Evolutionary conservation across 2,113 vertebrate genomes (phyloP).

Genomic region (Cairina moschata): DNA sequence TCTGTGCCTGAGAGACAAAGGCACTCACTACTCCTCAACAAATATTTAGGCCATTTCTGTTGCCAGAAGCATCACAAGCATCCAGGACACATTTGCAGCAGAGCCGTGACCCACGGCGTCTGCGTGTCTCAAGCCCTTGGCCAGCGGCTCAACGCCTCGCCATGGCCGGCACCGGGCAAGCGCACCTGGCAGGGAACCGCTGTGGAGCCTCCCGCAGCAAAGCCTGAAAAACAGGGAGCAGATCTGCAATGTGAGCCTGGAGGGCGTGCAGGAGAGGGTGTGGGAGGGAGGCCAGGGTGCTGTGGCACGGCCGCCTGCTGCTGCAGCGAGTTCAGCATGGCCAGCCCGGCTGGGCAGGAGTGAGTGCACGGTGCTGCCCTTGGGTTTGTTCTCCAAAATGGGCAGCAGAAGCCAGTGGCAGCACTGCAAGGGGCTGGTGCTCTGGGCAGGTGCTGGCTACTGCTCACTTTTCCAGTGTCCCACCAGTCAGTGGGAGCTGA

Average conservation of each 20-base stretch:
- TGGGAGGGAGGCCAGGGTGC: background rate
- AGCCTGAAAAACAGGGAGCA: accelerated
- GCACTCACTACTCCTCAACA: slow-evolving; percentile 18
- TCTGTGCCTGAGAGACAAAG: slow-evolving; percentile 55
- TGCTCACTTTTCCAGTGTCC: accelerated
- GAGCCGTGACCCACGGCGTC: background rate
- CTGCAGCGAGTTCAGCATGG: accelerated
- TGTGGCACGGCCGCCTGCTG: accelerated
- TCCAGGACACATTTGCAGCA: slow-evolving; percentile 14
- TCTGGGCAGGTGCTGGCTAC: background rate
- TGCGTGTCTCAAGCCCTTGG: background rate
- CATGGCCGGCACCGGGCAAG: background rate
- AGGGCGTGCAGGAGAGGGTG: background rate
- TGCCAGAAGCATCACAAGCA: slow-evolving; percentile 32
- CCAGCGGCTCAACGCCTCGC: background rate
- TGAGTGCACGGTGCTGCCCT: background rate
- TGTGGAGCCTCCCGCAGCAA: accelerated
- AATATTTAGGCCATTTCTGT: slow-evolving; percentile 15
- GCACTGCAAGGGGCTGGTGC: accelerated
- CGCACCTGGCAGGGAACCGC: accelerated
- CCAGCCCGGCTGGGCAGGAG: background rate
- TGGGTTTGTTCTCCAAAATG: background rate
- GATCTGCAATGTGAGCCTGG: background rate
- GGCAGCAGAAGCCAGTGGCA: accelerated
- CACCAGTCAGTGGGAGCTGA: accelerated